Evolutionary conservation across 2,113 vertebrate genomes (phyloP).

Genomic region (Haemorhous mexicanus): DNA sequence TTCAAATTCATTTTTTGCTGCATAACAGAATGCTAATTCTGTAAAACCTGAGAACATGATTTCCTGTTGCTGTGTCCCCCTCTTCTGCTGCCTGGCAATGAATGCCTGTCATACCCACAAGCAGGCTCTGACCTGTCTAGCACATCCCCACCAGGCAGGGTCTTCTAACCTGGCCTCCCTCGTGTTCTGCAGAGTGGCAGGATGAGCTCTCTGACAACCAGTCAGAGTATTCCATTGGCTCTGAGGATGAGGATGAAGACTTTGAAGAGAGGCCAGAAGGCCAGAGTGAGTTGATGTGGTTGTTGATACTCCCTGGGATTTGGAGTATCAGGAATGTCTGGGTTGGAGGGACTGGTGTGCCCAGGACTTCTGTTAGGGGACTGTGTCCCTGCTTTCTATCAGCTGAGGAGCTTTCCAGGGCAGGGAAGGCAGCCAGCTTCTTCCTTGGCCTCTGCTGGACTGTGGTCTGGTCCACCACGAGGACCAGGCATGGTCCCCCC

Average conservation of each 20-base stretch:
- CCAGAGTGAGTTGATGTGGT: constrained; percentile 70
- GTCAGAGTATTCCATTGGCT: constrained; percentile 97
- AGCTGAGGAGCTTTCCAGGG: not conserved
- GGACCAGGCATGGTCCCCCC: not conserved
- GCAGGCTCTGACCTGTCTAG: not conserved
- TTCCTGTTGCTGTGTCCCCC: not conserved
- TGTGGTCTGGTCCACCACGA: not conserved
- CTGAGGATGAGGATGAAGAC: constrained; percentile 98
- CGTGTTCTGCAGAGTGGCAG: constrained; percentile 86
- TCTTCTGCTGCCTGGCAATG: not conserved
- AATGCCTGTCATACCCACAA: fast-evolving
- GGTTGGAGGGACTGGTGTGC: not conserved
- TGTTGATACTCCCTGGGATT: not conserved
- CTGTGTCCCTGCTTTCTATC: not conserved
- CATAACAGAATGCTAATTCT: not conserved
- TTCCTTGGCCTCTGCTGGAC: not conserved
- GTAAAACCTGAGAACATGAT: not conserved
- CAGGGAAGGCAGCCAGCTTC: not conserved
- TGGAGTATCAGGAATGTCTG: not conserved
- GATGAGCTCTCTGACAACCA: constrained; percentile 98
- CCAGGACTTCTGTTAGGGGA: not conserved
- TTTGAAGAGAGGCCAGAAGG: constrained; percentile 97
- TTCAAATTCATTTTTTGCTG: not conserved
- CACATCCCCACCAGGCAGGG: not conserved
- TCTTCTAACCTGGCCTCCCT: not conserved